A percentile compares a stretch with the other conserved stretches of the same genome.
Conservation (phyloP, 1,140 invertebrate genomes). For the Cylas formicarius region DNA sequence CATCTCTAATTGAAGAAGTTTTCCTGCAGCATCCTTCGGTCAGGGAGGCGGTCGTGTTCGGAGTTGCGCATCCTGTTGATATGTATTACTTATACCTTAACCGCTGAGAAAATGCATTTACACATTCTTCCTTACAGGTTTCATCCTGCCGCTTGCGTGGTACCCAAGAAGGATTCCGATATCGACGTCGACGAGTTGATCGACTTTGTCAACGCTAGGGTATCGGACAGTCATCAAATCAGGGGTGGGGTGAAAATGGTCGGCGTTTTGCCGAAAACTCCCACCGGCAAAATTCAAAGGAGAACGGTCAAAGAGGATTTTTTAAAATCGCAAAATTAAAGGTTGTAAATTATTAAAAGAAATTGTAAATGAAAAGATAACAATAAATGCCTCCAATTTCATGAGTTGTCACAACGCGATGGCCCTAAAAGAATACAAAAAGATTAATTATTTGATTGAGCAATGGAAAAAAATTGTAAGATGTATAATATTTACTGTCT, state of each 20-base stretch:
- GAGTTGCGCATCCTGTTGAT: constrained; percentile 51
- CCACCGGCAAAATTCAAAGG: constrained; percentile 25
- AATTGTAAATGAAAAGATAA: too few relatives aligned
- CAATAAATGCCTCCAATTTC: too few relatives aligned
- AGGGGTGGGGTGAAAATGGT: constrained; percentile 29
- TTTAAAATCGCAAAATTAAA: not conserved
- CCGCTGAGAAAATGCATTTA: constrained; percentile 11
- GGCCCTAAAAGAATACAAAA: too few relatives aligned
- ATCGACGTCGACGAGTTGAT: constrained; percentile 15
- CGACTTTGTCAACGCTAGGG: constrained; percentile 21
- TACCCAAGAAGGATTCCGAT: constrained; percentile 28
- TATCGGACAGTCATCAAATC: constrained; percentile 27
- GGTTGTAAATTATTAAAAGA: not conserved
- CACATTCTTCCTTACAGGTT: too few relatives aligned
- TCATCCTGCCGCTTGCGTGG: constrained; percentile 55
- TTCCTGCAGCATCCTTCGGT: constrained; percentile 55
- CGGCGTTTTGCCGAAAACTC: constrained; percentile 22
- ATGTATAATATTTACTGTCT: too few relatives aligned
- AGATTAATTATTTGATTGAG: too few relatives aligned
- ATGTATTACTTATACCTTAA: constrained; percentile 4
- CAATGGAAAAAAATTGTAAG: too few relatives aligned
- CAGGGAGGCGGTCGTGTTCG: constrained; percentile 59
- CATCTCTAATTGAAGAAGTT: constrained; percentile 54
- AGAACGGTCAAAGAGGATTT: not conserved
- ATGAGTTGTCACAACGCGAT: too few relatives aligned